Base-by-base conservation (phyloP, 2,888 invertebrate species). In the Phalera bucephala region DNA sequence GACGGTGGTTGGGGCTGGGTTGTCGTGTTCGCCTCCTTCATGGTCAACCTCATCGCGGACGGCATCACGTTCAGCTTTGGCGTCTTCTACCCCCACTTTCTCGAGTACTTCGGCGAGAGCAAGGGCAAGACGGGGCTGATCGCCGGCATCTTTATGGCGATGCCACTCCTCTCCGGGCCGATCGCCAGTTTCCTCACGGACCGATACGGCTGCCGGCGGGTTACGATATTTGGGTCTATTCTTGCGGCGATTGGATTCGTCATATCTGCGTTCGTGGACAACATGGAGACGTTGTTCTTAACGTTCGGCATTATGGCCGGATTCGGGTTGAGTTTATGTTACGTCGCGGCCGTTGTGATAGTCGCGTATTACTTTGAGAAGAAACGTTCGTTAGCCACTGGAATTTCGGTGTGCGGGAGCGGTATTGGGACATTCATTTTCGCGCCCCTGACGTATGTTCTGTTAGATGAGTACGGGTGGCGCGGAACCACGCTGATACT, bases 1-100 rank as follows among this genome's bases (percentile, higher is more conserved):
- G 97, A 97, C 76, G 97, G 96, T 6, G 97, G 97, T 8, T 97
- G 95, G 95, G 97, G 97, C 3, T 98, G 97, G 97, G 94, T 97
- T 17, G 93, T 98, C 32, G 97, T 97, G 0, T 93, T 94, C 43
- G 96, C 96, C 13, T 94, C 96, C 0, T 97, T 98, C 75, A 91
- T 97, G 85, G 95, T 97, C 47, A 97, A 97, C 74, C 91, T 97
- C 46, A 96, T 98, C 61, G 96, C 96, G 23, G 98, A 98, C 75
- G 98, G 98, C 1, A 94, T 97, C 52, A 96, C 96, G 0, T 97
- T 97, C 84, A 96, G 96, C 49, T 97, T 97, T 78, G 98, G 98
- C 36, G 94, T 97, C 2, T 94, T 98, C 64, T 97, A 93, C 79
- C 94, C 95, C 1, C 95, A 96, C 69, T 95, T 98, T 64, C 90